Evolutionary conservation across 1,140 invertebrate genomes (phyloP).

Genomic region (Musca vetustissima): DNA sequence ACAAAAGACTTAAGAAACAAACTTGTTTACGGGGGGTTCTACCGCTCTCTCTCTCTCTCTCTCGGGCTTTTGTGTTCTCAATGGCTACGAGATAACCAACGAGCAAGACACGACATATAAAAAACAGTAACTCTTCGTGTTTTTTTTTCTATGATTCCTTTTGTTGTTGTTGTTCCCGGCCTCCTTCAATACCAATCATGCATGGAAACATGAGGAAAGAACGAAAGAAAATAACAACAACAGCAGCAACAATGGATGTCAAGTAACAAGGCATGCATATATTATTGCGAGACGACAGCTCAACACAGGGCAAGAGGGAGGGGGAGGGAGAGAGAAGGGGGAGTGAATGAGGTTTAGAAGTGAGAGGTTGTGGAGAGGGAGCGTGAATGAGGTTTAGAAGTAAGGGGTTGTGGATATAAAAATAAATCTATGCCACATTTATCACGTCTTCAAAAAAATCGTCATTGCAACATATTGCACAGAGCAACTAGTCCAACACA

Average conservation of each 20-base stretch:
- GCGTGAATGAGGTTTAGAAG: slow-evolving; percentile 20
- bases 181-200: slow-evolving; percentile 9
- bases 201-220: too few species aligned
- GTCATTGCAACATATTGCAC: background rate
- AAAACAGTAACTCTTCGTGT: background rate
- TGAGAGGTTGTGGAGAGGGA: slow-evolving; percentile 23
- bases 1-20: slow-evolving; percentile 27
- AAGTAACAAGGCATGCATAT: too few species aligned
- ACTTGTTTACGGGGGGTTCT: slow-evolving; percentile 4
- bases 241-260: too few species aligned
- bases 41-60: background rate
- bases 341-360: slow-evolving; percentile 20
- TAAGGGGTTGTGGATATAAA: too few species aligned
- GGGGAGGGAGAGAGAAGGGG: slow-evolving; percentile 24
- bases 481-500: background rate
- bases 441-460: background rate
- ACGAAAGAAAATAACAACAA: too few species aligned
- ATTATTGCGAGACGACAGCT: too few species aligned
- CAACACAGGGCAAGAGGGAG: background rate
- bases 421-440: slow-evolving; percentile 38
- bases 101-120: background rate
- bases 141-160: background rate
- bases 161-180: slow-evolving; percentile 3
- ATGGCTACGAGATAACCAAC: background rate
- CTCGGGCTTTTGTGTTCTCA: too few species aligned